Evolutionary conservation across 2,113 vertebrate genomes (phyloP), one percentile per base, ranked within the genome.

Genomic region (Perca fluviatilis): DNA sequence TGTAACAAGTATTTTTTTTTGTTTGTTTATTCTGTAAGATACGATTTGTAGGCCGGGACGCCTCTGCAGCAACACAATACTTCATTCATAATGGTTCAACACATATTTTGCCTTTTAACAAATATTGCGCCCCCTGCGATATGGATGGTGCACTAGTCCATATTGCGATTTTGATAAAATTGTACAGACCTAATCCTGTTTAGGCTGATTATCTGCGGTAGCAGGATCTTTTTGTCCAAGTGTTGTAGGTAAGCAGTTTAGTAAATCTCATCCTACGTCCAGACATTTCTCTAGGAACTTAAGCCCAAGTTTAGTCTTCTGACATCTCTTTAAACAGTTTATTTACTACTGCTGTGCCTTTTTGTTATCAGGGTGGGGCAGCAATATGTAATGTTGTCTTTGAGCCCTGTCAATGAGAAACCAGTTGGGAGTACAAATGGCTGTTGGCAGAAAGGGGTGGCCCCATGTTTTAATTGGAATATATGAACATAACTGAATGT

Each of bases 381-480:
- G 10, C 53, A 40, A 23, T 62, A 14, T 67, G 40, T 30, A 40
- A 25, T 56, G 47, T 56, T 67, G 25, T 46, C 5, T 5, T 2
- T 74, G 25, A 77, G 75, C 36, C 25, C 19, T 77, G 65, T 77
- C 51, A 70, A 51, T 79, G 78, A 81, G 70, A 77, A 79, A 83
- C 81, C 36, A 53, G 70, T 78, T 90, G 19, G 16, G 65, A 80
- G 54, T 67, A 75, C 54, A 83, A 83, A 79, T 83, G 46, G 71
- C 68, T 74, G 50, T 84, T 85, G 87, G 73, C 77, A 80, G 68
- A 85, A 74, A 82, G 60, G 73, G 85, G 81, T 83, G 58, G 49
- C 40, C 36, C 49, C 49, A 43, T 76, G 62, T 64, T 80, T 79
- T 80, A 90, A 85, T 83, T 82, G 69, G 62, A 65, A 81, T 78